Percentiles rank a stretch among this genome's conserved stretches.
Evolutionary conservation across 1,140 invertebrate species (phyloP).

Genomic region (Harpegnathos saltator): DNA sequence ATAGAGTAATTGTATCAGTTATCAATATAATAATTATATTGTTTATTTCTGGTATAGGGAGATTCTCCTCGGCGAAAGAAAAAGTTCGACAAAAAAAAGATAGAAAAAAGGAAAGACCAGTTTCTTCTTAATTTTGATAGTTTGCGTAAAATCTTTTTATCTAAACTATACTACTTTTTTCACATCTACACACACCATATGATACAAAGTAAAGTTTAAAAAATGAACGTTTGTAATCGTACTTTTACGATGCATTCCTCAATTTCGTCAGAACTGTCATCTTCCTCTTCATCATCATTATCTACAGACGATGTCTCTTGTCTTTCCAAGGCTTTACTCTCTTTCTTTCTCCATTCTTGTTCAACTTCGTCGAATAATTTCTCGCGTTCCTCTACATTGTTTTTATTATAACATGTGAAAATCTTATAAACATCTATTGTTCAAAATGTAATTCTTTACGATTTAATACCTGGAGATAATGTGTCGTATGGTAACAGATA

Average conservation of each 20-base stretch:
- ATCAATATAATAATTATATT: constrained; percentile 32
- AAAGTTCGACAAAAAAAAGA: too few species aligned
- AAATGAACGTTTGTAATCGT: constrained; percentile 44
- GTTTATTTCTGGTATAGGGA: too few species aligned
- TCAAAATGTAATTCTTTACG: constrained; percentile 20
- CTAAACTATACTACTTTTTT: too few species aligned
- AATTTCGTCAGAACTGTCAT: constrained; percentile 86
- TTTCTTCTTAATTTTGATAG: too few species aligned
- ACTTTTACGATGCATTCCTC: constrained; percentile 94
- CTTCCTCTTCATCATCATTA: constrained; percentile 88
- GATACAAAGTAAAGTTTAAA: constrained; percentile 20
- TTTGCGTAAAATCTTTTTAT: too few species aligned
- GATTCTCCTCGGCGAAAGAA: too few species aligned
- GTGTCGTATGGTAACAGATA: constrained; percentile 97
- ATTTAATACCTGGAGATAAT: constrained; percentile 89
- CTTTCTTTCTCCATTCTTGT: constrained; percentile 90
- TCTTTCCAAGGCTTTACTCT: constrained; percentile 86
- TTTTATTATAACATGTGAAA: constrained; percentile 51
- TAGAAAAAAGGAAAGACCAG: too few species aligned
- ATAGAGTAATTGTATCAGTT: background rate
- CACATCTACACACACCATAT: background rate
- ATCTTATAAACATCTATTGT: constrained; percentile 16
- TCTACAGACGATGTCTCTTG: constrained; percentile 85
- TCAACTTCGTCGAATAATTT: constrained; percentile 92
- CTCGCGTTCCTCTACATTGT: constrained; percentile 88